phyloP scores from a whole-genome alignment of 2,113 vertebrate genomes.

The Eudyptes chrysolophus region DNA sequence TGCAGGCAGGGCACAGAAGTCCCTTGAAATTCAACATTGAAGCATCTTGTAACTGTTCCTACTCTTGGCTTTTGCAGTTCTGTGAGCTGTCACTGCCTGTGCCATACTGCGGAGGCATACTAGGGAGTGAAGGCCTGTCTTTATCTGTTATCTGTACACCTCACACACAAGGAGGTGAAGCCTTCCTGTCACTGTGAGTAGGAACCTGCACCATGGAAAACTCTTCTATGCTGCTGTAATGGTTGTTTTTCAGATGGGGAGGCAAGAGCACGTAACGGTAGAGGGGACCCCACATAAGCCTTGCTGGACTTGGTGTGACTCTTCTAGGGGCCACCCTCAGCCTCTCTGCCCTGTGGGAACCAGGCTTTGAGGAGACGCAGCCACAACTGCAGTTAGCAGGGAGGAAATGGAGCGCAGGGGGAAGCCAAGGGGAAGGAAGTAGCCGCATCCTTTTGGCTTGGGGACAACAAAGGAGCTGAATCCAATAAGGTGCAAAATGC shows the following conservation, averaged over 20 bases:
- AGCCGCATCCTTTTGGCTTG: neutral
- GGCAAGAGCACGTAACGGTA: rapidly evolving
- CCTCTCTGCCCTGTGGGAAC: neutral
- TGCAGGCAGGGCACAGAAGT: neutral
- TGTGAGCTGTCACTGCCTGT: neutral
- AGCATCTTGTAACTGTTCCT: neutral
- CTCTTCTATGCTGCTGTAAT: neutral
- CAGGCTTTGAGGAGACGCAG: neutral
- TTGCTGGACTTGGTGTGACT: neutral
- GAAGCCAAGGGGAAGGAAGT: constrained; percentile 10
- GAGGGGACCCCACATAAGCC: neutral
- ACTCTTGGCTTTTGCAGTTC: neutral
- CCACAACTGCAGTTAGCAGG: neutral
- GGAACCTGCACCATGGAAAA: neutral
- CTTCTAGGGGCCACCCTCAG: neutral
- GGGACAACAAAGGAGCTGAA: neutral
- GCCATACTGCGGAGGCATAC: neutral
- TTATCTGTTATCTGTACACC: neutral
- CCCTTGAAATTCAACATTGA: neutral
- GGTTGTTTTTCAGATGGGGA: neutral
- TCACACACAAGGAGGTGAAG: neutral
- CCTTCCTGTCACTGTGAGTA: neutral
- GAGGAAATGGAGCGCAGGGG: neutral
- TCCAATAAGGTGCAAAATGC: neutral
- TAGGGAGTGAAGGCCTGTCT: neutral